These are phyloP conservation scores for Holacanthella duospinosa DNA, from an alignment of 2,888 invertebrate genomes.

Conservation along the genomic window DNA sequence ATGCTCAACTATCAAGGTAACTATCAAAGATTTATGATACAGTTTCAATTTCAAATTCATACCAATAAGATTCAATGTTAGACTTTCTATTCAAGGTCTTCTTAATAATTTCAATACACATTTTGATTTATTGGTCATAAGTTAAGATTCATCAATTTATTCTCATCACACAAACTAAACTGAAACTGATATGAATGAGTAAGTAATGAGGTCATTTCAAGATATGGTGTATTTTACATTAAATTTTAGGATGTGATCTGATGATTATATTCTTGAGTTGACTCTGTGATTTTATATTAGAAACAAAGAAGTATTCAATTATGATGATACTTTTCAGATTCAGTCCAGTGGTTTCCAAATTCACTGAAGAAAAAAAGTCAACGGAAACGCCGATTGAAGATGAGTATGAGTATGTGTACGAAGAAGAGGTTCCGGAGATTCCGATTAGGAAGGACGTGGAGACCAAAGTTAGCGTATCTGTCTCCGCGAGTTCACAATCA, in stretches of 20 bases:
- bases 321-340: not conserved
- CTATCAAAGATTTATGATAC: not conserved
- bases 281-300: too few species aligned
- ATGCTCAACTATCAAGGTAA: not conserved
- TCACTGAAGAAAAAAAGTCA: not conserved
- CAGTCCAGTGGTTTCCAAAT: not conserved
- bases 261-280: too few species aligned
- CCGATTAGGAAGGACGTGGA: conserved; percentile 15
- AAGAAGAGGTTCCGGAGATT: conserved; percentile 1
- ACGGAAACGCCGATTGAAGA: not conserved
- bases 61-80: not conserved
- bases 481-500: conserved; percentile 25
- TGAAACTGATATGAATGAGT: too few species aligned
- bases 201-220: too few species aligned
- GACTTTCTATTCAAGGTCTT: too few species aligned
- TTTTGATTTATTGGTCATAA: too few species aligned
- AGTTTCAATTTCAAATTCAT: not conserved
- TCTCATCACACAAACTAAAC: too few species aligned
- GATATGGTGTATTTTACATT: too few species aligned
- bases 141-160: too few species aligned
- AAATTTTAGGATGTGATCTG: too few species aligned
- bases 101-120: too few species aligned
- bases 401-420: not conserved
- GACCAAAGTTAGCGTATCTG: conserved; percentile 35
- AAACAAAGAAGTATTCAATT: not conserved